Conservation (phyloP, 2,888 invertebrate genomes). For the Eudemis profundana region DNA sequence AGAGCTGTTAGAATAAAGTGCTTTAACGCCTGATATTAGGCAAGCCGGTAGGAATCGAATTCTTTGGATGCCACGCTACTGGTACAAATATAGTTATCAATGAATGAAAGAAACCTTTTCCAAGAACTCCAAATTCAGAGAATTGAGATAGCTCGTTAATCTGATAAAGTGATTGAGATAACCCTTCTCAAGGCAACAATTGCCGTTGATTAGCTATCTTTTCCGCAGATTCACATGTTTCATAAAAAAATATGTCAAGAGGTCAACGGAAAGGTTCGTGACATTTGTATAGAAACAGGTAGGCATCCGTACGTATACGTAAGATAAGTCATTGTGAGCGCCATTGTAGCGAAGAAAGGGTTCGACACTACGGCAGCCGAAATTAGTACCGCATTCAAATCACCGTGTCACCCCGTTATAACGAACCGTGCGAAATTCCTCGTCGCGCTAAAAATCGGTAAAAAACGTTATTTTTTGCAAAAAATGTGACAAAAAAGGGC, state of each 20-base stretch:
- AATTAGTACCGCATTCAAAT: slow-evolving; percentile 82
- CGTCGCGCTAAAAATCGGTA: slow-evolving; percentile 52
- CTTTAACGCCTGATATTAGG: no score
- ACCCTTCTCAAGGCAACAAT: slow-evolving; percentile 52
- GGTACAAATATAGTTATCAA: background rate
- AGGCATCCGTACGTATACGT: slow-evolving; percentile 57
- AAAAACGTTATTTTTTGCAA: slow-evolving; percentile 57
- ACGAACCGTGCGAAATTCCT: slow-evolving; percentile 82
- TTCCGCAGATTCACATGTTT: slow-evolving; percentile 63
- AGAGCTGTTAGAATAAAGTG: no score
- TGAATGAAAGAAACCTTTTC: background rate
- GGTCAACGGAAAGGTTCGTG: slow-evolving; percentile 73
- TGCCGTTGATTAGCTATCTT: slow-evolving; percentile 63
- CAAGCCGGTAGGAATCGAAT: no score
- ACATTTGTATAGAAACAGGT: slow-evolving; percentile 70
- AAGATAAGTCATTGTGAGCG: slow-evolving; percentile 63
- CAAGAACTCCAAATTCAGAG: background rate
- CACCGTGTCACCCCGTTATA: slow-evolving; percentile 66
- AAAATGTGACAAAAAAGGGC: slow-evolving; percentile 50
- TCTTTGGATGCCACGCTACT: no score
- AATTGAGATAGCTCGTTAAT: slow-evolving; percentile 3
- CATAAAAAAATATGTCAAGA: slow-evolving; percentile 65
- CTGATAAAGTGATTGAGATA: slow-evolving; percentile 32
- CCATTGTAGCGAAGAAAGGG: slow-evolving; percentile 70
- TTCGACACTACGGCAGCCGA: slow-evolving; percentile 62